These are phyloP conservation scores for Aix galericulata DNA, from an alignment of 2,113 vertebrate genomes.

Conservation along the genomic window DNA sequence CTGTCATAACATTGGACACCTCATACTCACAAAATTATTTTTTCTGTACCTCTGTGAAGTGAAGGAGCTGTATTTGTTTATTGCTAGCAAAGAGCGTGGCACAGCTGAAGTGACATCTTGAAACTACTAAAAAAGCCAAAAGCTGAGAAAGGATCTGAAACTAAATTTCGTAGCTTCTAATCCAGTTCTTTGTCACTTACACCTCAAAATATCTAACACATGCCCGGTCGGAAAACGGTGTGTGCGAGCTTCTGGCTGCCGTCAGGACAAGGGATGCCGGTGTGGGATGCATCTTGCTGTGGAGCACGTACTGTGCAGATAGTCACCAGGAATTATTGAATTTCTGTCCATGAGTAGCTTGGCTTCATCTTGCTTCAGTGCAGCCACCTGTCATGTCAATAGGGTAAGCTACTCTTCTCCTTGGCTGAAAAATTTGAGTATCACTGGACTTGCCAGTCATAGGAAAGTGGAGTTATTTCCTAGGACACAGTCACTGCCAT, in stretches of 20 bases:
- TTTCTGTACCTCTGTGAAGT: background rate
- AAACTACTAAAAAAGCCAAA: accelerated
- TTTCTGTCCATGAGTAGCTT: accelerated
- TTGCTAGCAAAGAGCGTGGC: background rate
- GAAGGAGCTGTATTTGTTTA: background rate
- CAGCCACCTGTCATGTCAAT: background rate
- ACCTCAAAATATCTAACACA: background rate
- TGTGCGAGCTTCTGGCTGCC: background rate
- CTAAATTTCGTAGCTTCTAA: background rate
- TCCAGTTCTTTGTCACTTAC: background rate
- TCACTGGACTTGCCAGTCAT: background rate
- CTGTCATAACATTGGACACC: accelerated
- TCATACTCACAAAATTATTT: background rate
- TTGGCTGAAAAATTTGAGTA: background rate
- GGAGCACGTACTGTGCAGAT: accelerated
- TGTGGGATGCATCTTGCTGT: background rate
- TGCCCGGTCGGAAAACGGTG: too few species aligned
- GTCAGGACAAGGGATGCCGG: accelerated
- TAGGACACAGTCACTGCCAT: background rate
- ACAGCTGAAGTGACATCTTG: background rate
- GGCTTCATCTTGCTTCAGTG: background rate
- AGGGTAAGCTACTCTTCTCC: background rate
- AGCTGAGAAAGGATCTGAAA: background rate
- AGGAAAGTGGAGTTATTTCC: background rate
- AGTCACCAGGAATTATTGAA: background rate